Base-by-base conservation (phyloP, 2,113 vertebrate genomes). In the Chaenocephalus aceratus region DNA sequence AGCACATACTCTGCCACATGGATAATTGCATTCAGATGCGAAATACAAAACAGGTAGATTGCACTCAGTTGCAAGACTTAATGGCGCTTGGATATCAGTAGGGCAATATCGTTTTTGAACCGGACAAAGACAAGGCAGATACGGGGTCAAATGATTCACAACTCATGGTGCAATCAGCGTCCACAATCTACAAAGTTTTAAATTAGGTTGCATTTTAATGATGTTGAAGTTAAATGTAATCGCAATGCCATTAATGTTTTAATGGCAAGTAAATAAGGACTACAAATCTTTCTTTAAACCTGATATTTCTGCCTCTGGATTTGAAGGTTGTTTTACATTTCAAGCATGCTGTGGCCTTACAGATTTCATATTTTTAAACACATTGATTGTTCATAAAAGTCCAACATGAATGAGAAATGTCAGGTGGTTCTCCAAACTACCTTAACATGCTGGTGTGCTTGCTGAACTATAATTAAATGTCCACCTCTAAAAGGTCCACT, bases 401-500 rank as follows among this genome's bases (percentile, higher is more conserved):
- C 36, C 60, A 10, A n/a, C 14, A 9, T 46, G 16, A 14, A 15
- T 23, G 11, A 51, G 60, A 65, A 56, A 64, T 74, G 21, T 34
- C 72, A 57, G 6, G 3, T 4, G 10, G 5, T 30, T 13, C 10
- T 74, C 44, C 13, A 53, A 45, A 44, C 14, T 8, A 9, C 49
- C 14, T 45, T 6, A 30, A 78, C 16, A 23, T 15, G 4, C 21
- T 8, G 75, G 6, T 26, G 21, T 0, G 41, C 45, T 51, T 54
- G 72, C 62, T 72, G 44, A 63, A 45, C 34, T 82, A 2, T 36
- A 57, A 34, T 51, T 65, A 51, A 65, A 75, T 45, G n/a, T 2
- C 41, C 56, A 51, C 10, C 21, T 15, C 0, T 65, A 44, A 74
- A 49, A 41, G 12, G 0, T 30, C 15, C 48, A 44, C 36, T 7